A percentile compares a stretch with the other conserved stretches of the same genome.
Evolutionary conservation across 1,140 invertebrate species (phyloP).

Genomic region (Atta colombica): DNA sequence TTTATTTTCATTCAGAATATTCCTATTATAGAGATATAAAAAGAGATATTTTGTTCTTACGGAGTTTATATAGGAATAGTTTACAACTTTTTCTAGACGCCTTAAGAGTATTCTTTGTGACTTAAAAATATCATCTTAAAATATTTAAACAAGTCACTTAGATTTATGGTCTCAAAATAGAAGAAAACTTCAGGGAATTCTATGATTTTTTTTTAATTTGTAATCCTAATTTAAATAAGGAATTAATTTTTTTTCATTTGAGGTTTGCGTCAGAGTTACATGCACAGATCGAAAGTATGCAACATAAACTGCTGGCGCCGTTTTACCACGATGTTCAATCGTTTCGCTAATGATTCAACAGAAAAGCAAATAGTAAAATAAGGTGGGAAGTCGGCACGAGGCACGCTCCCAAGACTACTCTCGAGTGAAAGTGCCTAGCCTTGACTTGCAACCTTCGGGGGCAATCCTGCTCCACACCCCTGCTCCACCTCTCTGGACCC

Average conservation of each 20-base stretch:
- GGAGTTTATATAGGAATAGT: neutral
- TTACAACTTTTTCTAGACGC: neutral
- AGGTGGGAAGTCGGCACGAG: conserved; percentile 83
- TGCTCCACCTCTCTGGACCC: conserved; percentile 59
- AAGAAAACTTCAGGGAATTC: neutral
- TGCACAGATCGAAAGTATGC: neutral
- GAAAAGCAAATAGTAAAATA: conserved; percentile 80
- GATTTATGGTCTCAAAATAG: neutral
- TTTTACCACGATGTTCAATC: conserved; percentile 47
- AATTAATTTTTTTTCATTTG: neutral
- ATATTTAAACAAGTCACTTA: neutral
- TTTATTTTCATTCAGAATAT: neutral
- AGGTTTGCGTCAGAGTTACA: neutral
- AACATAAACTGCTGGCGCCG: neutral
- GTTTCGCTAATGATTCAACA: conserved; percentile 63
- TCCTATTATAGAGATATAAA: neutral
- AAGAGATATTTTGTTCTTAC: neutral
- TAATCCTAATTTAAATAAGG: neutral
- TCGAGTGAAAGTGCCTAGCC: conserved; percentile 84
- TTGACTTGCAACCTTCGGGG: conserved; percentile 86
- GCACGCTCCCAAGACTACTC: conserved; percentile 82
- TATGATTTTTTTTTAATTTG: neutral
- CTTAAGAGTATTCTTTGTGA: neutral
- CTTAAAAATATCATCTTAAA: neutral
- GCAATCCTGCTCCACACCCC: conserved; percentile 41